These are phyloP conservation scores for Drosophila bocki DNA, from an alignment of 1,140 invertebrate genomes.

Conservation along the genomic window DNA sequence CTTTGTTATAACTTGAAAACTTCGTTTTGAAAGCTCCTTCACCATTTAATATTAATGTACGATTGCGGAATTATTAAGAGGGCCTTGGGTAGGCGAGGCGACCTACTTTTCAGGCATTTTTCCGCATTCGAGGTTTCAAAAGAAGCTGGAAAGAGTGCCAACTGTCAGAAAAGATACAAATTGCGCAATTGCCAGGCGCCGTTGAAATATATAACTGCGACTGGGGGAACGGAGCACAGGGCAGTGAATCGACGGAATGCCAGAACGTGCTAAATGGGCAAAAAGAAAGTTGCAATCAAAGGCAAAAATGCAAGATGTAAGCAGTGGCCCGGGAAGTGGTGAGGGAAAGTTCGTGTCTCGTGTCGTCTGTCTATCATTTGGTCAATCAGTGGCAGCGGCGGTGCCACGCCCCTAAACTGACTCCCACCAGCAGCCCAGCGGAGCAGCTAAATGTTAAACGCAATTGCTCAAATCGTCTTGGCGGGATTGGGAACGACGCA, in stretches of 20 bases:
- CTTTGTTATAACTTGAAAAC: conserved; percentile 9
- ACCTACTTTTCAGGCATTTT: conserved; percentile 48
- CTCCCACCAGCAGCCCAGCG: conserved; percentile 21
- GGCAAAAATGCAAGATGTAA: conserved; percentile 70
- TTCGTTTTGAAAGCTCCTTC: conserved; percentile 13
- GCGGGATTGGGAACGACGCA: conserved; percentile 9
- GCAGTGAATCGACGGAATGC: conserved; percentile 47
- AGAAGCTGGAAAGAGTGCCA: conserved; percentile 23
- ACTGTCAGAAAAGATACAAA: conserved; percentile 52
- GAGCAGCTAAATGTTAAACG: conserved; percentile 71
- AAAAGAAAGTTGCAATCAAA: conserved; percentile 74
- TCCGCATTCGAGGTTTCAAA: not conserved
- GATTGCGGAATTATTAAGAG: conserved; percentile 54
- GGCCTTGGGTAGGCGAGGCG: conserved; percentile 1
- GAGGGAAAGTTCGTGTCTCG: conserved; percentile 21
- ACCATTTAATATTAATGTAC: conserved; percentile 44
- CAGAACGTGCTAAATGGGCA: conserved; percentile 71
- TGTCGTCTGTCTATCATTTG: conserved; percentile 75
- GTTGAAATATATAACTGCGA: conserved; percentile 60
- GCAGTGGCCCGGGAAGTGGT: not conserved
- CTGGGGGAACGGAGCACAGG: not conserved
- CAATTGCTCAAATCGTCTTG: conserved; percentile 54
- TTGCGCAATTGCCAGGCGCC: conserved; percentile 58
- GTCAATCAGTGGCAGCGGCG: conserved; percentile 64
- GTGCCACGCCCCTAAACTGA: conserved; percentile 30